Conservation (phyloP, 2,797 vertebrate genomes). For the Takifugu rubripes region DNA sequence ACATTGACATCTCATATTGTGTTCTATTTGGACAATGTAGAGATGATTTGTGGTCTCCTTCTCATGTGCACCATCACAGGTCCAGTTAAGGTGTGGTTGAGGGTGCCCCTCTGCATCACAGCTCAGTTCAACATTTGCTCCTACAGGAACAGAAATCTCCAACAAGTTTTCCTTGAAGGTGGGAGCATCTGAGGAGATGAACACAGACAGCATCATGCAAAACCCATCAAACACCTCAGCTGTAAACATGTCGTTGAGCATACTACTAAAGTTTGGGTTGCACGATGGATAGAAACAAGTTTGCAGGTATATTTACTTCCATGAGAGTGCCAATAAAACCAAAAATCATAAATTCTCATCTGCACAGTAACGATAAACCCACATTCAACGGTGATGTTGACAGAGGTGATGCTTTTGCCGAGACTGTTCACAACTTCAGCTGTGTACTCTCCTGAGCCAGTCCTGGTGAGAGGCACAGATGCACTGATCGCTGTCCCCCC, state of each 20-base stretch:
- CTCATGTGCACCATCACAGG: background rate
- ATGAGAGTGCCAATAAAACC: no score
- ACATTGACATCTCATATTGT: slow-evolving; percentile 12
- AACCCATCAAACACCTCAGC: no score
- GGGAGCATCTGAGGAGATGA: slow-evolving; percentile 49
- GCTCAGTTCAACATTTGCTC: slow-evolving; percentile 27
- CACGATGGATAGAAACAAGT: no score
- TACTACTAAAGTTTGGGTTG: no score
- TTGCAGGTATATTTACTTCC: no score
- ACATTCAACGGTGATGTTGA: slow-evolving; percentile 57
- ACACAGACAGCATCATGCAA: background rate
- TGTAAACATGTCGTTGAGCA: no score
- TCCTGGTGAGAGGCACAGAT: slow-evolving; percentile 28
- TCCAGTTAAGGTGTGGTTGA: slow-evolving; percentile 22
- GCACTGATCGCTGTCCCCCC: background rate
- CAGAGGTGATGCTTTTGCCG: fast-evolving
- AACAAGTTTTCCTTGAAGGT: background rate
- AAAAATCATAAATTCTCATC: no score
- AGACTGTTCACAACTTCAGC: background rate
- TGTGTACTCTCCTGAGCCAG: slow-evolving; percentile 39
- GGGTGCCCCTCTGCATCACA: slow-evolving; percentile 29
- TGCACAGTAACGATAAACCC: slow-evolving; percentile 19
- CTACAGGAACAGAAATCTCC: background rate
- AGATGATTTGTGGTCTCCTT: background rate
- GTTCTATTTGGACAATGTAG: background rate